phyloP scores from a whole-genome alignment of 1,140 invertebrate species.

The Tachypleus tridentatus region DNA sequence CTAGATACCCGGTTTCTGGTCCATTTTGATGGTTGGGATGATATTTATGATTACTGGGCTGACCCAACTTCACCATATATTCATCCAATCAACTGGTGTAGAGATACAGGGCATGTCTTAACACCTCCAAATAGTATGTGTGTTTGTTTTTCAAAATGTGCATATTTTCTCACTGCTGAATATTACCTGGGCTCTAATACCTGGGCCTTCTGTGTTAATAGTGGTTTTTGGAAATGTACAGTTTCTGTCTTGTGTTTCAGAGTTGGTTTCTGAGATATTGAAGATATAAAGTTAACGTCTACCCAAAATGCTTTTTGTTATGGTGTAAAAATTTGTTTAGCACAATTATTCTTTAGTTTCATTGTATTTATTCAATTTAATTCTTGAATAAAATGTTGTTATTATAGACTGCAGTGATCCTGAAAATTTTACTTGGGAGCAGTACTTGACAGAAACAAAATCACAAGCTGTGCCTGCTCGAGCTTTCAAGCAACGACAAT shows the following conservation, averaged over 20 bases:
- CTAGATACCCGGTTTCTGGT: conserved; percentile 73
- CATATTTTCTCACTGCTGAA: too few species aligned
- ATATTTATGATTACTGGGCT: conserved; percentile 88
- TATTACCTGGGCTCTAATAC: too few species aligned
- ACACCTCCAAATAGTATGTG: conserved; percentile 62
- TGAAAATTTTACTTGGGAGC: conserved; percentile 67
- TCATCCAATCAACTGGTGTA: conserved; percentile 86
- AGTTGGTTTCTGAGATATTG: too few species aligned
- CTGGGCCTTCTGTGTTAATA: too few species aligned
- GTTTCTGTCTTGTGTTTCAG: too few species aligned
- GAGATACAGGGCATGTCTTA: conserved; percentile 59
- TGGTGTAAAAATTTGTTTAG: too few species aligned
- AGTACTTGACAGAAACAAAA: conserved; percentile 64
- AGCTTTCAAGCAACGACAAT: conserved; percentile 64
- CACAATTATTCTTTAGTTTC: neutral
- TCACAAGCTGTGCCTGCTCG: conserved; percentile 61
- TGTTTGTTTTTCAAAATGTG: conserved; percentile 3
- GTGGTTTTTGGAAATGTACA: too few species aligned
- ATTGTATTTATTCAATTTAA: neutral
- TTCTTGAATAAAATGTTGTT: neutral
- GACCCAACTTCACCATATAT: conserved; percentile 80
- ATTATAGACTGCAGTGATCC: conserved; percentile 51
- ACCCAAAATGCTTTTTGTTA: too few species aligned
- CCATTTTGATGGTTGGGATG: conserved; percentile 91
- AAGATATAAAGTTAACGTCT: too few species aligned